Evolutionary conservation across 2,797 vertebrate genomes (phyloP).

Genomic region (Sebastes iracundus): DNA sequence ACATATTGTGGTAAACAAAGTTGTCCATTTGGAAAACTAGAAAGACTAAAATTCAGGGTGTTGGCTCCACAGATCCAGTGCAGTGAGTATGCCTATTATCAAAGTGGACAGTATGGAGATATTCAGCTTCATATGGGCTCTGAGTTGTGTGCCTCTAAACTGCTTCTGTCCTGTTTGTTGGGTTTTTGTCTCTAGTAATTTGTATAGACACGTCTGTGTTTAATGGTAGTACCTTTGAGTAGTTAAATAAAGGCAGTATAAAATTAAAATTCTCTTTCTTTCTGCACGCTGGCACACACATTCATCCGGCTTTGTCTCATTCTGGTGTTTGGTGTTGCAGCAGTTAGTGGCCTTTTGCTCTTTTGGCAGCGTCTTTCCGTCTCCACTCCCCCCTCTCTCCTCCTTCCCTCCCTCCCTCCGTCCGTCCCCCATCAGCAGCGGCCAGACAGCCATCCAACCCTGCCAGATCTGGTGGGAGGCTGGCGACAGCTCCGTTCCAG

Average conservation of each 20-base stretch:
- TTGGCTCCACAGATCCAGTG: not conserved
- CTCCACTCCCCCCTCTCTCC: not conserved
- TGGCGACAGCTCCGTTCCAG: slow-evolving; percentile 65
- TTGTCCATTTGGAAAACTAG: not conserved
- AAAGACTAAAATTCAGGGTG: not conserved
- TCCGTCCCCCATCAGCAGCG: slow-evolving; percentile 17
- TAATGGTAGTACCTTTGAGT: not conserved
- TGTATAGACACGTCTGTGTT: not conserved
- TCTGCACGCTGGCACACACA: slow-evolving; percentile 18
- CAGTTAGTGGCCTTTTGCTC: slow-evolving; percentile 70
- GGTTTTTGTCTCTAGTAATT: not conserved
- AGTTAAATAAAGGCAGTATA: not conserved
- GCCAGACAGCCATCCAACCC: slow-evolving; percentile 56
- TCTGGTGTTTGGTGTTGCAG: slow-evolving; percentile 54
- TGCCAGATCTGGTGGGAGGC: slow-evolving; percentile 70
- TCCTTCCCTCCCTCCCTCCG: not conserved
- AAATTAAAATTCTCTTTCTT: not conserved
- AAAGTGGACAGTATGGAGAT: not conserved
- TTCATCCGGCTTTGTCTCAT: slow-evolving; percentile 26
- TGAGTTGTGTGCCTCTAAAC: not conserved
- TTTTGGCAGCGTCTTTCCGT: slow-evolving; percentile 51
- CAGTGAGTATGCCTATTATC: not conserved
- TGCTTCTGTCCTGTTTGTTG: not conserved
- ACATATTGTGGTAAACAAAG: not conserved
- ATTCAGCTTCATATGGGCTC: not conserved